Percentiles rank a stretch among this genome's conserved stretches.
These are phyloP conservation scores for Chiloscyllium punctatum DNA, from an alignment of 2,797 vertebrate species.

Conservation along the genomic window DNA sequence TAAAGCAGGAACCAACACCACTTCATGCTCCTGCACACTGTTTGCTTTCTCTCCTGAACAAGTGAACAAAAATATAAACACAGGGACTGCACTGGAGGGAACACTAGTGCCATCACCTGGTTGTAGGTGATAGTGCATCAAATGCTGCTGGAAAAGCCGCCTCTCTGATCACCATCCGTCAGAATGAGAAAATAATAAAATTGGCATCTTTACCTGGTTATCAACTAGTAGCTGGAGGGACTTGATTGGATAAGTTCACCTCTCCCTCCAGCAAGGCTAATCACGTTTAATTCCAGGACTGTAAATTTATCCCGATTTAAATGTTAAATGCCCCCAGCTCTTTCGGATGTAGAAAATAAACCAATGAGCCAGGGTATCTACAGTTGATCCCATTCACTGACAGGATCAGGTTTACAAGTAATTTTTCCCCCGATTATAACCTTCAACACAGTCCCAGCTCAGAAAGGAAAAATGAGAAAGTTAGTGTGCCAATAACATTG, in stretches of 20 bases:
- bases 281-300: neutral
- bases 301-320: neutral
- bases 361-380: neutral
- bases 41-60: neutral
- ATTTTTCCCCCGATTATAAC: neutral
- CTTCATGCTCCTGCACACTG: neutral
- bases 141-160: neutral
- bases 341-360: neutral
- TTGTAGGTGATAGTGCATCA: neutral
- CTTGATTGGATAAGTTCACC: neutral
- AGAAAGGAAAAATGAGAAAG: neutral
- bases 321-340: neutral
- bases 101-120: neutral
- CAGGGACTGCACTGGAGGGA: no score
- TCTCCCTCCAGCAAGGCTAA: neutral
- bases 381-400: neutral
- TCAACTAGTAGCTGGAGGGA: neutral
- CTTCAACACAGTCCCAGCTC: neutral
- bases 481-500: neutral
- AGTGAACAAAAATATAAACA: no score
- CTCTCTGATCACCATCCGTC: neutral
- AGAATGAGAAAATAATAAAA: neutral
- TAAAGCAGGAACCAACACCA: neutral
- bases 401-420: neutral
- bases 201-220: neutral